A percentile compares a stretch with the other conserved stretches of the same genome.
These are phyloP conservation scores for Notarius quadriscutis DNA, from an alignment of 2,113 vertebrate species.

Conservation along the genomic window DNA sequence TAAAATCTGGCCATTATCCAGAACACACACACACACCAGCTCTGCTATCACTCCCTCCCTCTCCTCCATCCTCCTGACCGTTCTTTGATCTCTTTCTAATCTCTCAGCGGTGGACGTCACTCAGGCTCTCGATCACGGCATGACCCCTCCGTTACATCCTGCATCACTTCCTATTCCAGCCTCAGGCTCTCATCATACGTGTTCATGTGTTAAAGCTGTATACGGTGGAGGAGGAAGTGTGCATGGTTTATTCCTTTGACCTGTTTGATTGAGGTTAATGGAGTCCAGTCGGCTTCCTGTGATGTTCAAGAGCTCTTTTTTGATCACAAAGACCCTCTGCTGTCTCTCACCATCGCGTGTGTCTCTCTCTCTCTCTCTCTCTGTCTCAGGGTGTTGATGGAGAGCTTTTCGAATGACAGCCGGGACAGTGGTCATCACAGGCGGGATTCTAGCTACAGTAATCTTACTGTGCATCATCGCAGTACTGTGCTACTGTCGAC, in stretches of 20 bases:
- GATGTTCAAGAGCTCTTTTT: background rate
- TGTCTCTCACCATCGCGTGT: background rate
- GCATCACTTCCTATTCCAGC: constrained; percentile 3
- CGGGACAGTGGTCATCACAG: constrained; percentile 99
- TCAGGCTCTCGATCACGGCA: background rate
- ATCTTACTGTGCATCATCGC: constrained; percentile 98
- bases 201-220: background rate
- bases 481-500: constrained; percentile 96
- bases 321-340: background rate
- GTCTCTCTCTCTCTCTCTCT: constrained; percentile 25
- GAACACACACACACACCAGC: background rate
- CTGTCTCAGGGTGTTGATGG: constrained; percentile 85
- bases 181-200: background rate
- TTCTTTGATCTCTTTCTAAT: background rate
- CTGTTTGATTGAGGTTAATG: constrained; percentile 29
- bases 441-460: constrained; percentile 97
- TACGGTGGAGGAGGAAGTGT: background rate
- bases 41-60: background rate
- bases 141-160: background rate
- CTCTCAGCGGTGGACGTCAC: background rate
- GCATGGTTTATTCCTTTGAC: constrained; percentile 1
- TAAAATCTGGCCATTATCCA: background rate
- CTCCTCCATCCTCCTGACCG: background rate
- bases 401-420: constrained; percentile 99
- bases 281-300: background rate